Base-by-base conservation (phyloP, 2,888 invertebrate genomes). In the Polietes domitor region DNA sequence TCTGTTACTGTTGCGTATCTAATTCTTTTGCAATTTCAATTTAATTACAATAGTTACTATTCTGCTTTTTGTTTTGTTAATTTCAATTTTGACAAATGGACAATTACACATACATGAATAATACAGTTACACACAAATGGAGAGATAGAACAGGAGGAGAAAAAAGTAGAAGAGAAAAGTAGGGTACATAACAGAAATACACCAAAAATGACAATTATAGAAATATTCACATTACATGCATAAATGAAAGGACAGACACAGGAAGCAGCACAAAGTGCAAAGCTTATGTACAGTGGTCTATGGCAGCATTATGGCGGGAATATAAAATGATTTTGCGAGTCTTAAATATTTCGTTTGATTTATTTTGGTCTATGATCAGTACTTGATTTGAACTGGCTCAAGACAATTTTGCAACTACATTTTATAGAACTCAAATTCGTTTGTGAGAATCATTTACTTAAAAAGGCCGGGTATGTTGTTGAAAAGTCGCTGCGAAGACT, bases 11-110 rank as follows among this genome's bases (percentile, higher is more conserved):
- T 26, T 77, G 77, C 37, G 85, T 86, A 77, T 26, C 55, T 86
- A 85, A 84, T 88, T 87, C 86, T 89, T 86, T 87, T 89, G 88
- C 87, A 90, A 87, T 88, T 90, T 89, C 86, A 90, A 87, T 88
- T 90, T 89, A 82, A 90, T 91, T 87, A 90, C 86, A 88, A 91
- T 91, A 82, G 89, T 88, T 88, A 91, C 87, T 86, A 88, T 91
- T 89, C 91, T 90, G 88, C 79, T 83, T 65, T 55, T 28, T 32
- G 43, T 26, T 65, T 43, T 53, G 3, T n/a, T 37, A 37, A 43
- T 75, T 61, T 43, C 21, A 32, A 7, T 50, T 63, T 15, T 4
- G 32, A 26, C 55, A 63, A 80, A 72, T 26, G 73, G 61, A 78
- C 6, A 77, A 12, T 58, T 12, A 75, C 12, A 65, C 41, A 58